A percentile compares a stretch with the other conserved stretches of the same genome.
Conservation (phyloP, 2,113 vertebrate genomes). For the Trogon surrucura region DNA sequence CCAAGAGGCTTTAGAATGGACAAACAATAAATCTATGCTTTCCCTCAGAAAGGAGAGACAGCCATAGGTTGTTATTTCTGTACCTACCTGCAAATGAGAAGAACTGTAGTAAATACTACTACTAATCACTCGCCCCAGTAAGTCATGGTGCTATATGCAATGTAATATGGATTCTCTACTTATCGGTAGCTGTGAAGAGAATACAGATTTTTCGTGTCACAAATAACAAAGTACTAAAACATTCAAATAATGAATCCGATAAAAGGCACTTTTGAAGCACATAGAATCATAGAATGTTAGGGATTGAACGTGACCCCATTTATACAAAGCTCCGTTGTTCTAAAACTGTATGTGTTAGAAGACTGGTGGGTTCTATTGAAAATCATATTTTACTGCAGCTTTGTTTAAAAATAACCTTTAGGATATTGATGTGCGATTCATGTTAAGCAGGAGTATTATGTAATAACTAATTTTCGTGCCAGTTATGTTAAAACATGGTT, state of each 20-base stretch:
- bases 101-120: not conserved
- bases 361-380: not conserved
- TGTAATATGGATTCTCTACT: not conserved
- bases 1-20: constrained; percentile 25
- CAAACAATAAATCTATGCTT: constrained; percentile 15
- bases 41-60: constrained; percentile 6
- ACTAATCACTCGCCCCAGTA: not conserved
- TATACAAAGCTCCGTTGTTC: not conserved
- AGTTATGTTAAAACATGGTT: constrained; percentile 50
- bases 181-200: constrained; percentile 38
- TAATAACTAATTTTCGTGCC: constrained; percentile 38
- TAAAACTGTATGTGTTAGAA: constrained; percentile 1
- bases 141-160: not conserved
- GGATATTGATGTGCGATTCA: constrained; percentile 22
- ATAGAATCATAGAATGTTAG: too few species aligned
- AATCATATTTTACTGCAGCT: constrained; percentile 7
- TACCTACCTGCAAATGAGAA: constrained; percentile 18
- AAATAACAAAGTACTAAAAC: not conserved
- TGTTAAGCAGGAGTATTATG: constrained; percentile 38
- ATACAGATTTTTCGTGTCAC: not conserved
- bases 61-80: constrained; percentile 12
- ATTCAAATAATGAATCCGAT: not conserved
- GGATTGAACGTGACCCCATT: not conserved
- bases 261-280: constrained; percentile 26
- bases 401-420: constrained; percentile 12